These are phyloP conservation scores for Chesias legatella DNA, from an alignment of 2,888 invertebrate species.

Conservation along the genomic window DNA sequence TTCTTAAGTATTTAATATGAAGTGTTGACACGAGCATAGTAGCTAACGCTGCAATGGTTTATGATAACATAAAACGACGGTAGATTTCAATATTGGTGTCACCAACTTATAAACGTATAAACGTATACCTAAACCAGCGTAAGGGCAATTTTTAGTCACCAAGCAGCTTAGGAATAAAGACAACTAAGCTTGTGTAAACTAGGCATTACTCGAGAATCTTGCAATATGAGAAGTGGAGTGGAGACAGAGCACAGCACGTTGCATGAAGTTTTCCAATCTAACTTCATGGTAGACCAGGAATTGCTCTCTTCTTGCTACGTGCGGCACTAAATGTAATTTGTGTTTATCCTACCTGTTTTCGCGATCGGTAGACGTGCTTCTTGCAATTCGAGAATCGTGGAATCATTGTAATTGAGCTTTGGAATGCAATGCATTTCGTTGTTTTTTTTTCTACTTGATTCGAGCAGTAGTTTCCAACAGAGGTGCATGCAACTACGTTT, in stretches of 20 bases:
- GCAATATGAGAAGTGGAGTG: slow-evolving; percentile 45
- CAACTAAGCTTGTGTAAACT: not conserved
- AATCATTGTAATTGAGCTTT: slow-evolving; percentile 23
- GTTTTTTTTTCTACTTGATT: too few relatives aligned
- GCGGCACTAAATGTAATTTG: slow-evolving; percentile 50
- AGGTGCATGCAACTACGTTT: too few relatives aligned
- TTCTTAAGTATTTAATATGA: too few relatives aligned
- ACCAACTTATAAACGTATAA: too few relatives aligned
- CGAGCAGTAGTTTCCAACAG: too few relatives aligned
- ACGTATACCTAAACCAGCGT: too few relatives aligned
- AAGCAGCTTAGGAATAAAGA: too few relatives aligned
- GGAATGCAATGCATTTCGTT: not conserved
- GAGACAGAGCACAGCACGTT: slow-evolving; percentile 53
- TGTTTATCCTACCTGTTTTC: slow-evolving; percentile 31
- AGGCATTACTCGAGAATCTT: slow-evolving; percentile 29
- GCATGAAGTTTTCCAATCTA: slow-evolving; percentile 70
- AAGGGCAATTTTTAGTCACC: too few relatives aligned
- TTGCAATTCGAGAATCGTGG: slow-evolving; percentile 16
- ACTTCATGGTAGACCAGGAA: slow-evolving; percentile 64
- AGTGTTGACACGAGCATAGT: too few relatives aligned
- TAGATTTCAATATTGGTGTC: too few relatives aligned
- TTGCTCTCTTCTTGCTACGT: slow-evolving; percentile 49
- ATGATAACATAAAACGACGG: too few relatives aligned
- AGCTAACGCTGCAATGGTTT: too few relatives aligned
- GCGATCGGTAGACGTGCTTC: slow-evolving; percentile 24